Evolutionary conservation across 2,888 invertebrate genomes (phyloP).

Genomic region (Platynereis dumerilii): DNA sequence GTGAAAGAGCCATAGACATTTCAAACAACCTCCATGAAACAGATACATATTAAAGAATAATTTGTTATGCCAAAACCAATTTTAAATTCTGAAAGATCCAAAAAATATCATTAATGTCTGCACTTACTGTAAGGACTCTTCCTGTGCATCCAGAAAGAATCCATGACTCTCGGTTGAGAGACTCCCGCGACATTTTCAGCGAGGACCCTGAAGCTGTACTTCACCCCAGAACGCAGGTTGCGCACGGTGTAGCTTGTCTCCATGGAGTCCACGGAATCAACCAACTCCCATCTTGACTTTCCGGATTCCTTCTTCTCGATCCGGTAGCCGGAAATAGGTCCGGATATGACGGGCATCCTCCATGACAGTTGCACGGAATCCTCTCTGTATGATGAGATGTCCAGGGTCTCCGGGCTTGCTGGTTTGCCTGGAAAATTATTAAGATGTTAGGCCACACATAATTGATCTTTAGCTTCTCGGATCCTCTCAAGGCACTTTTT

Average conservation of each 20-base stretch:
- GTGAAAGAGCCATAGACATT: no score
- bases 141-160: slow-evolving; percentile 26
- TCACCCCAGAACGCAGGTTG: slow-evolving; percentile 49
- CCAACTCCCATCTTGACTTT: slow-evolving; percentile 31
- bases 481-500: no score
- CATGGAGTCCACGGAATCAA: slow-evolving; percentile 31
- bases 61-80: no score
- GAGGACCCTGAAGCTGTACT: slow-evolving; percentile 59
- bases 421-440: slow-evolving; percentile 20
- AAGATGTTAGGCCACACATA: no score
- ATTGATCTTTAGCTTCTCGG: no score
- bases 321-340: slow-evolving; percentile 43
- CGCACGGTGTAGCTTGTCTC: slow-evolving; percentile 35
- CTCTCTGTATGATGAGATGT: slow-evolving; percentile 65
- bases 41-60: no score
- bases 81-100: no score
- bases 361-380: slow-evolving; percentile 81
- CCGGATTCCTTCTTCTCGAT: slow-evolving; percentile 40
- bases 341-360: slow-evolving; percentile 68
- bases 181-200: slow-evolving; percentile 43
- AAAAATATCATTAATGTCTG: no score
- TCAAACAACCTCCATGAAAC: no score
- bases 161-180: slow-evolving; percentile 31
- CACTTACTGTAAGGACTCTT: slow-evolving; percentile 32
- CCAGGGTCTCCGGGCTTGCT: slow-evolving; percentile 18